Conservation (phyloP, 2,113 vertebrate species). For the Corythoichthys intestinalis region DNA sequence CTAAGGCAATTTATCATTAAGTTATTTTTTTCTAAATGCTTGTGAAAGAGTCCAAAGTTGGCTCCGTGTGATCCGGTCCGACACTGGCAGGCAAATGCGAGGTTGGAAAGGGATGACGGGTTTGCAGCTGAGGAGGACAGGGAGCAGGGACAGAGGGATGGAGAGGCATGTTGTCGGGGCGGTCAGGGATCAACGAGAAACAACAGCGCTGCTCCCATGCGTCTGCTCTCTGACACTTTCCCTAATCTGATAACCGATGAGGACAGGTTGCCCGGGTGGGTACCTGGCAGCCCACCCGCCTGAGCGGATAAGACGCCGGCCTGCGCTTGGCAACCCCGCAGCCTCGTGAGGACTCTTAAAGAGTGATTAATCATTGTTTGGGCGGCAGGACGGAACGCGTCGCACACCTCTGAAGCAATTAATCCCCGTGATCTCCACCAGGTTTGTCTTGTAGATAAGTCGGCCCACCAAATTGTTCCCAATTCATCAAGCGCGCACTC, state of each 20-base stretch:
- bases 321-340: conserved; percentile 89
- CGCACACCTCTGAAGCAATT: conserved; percentile 99
- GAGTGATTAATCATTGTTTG: conserved; percentile 99
- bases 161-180: background rate
- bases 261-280: conserved; percentile 86
- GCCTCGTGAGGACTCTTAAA: conserved; percentile 99
- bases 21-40: background rate
- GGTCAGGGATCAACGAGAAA: conserved; percentile 55
- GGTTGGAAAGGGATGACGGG: conserved; percentile 37
- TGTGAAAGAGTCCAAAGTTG: conserved; percentile 2
- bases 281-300: conserved; percentile 88
- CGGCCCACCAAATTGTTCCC: conserved; percentile 96
- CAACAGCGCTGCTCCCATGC: conserved; percentile 60
- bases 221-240: conserved; percentile 85
- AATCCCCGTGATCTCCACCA: conserved; percentile 99
- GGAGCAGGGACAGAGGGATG: conserved; percentile 13
- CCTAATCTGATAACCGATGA: conserved; percentile 99
- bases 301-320: conserved; percentile 87
- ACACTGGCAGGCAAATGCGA: conserved; percentile 45
- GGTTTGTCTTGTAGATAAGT: conserved; percentile 99
- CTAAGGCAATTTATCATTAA: background rate
- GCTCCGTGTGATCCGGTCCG: conserved; percentile 32
- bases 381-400: conserved; percentile 84
- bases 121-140: conserved; percentile 38
- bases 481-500: conserved; percentile 99